Base-by-base conservation (phyloP, 2,797 vertebrate genomes). In the Parotocinclus haroldoi region DNA sequence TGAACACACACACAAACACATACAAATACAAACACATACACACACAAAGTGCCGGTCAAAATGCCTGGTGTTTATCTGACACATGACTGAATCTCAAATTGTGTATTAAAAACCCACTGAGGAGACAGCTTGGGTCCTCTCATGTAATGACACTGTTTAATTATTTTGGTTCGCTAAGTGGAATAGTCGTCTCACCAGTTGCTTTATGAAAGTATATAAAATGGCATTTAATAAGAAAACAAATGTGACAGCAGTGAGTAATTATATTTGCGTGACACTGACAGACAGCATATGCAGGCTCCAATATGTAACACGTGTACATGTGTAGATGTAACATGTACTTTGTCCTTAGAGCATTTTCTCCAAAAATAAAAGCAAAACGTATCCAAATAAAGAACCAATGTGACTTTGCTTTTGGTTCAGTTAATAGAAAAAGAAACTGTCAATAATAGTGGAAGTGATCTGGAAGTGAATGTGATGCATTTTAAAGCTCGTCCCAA, bases 61-160 rank as follows among this genome's bases (percentile, higher is more conserved):
- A 36, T 37, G 67, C 76, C 77, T 74, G 72, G 69, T 76, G 71
- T 70, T 69, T 68, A 76, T 69, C 59, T 74, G 72, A 80, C 72
- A 77, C 77, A 73, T 72, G 46, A 54, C 63, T 56, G 62, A 50
- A 65, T 64, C 66, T 67, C 45, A 71, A 68, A 68, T 77, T 78
- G 71, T 14, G 36, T 63, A 63, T 67, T 60, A 79, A 81, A 82
- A 66, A 75, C 52, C 36, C 45, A 53, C 71, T 72, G 63, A 69
- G 76, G 70, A 58, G 66, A 71, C 57, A 37, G 73, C 54, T 71
- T 39, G 55, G 44, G 60, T 77, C 58, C 48, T 59, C 60, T 12
- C 45, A 54, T 72, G 44, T 71, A 63, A 60, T 71, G 60, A 66
- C 73, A 71, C 63, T 71, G 66, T 36, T 68, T 10, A 65, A 76